These are phyloP conservation scores for Enchytraeus crypticus DNA, from an alignment of 2,888 invertebrate species.

Conservation along the genomic window DNA sequence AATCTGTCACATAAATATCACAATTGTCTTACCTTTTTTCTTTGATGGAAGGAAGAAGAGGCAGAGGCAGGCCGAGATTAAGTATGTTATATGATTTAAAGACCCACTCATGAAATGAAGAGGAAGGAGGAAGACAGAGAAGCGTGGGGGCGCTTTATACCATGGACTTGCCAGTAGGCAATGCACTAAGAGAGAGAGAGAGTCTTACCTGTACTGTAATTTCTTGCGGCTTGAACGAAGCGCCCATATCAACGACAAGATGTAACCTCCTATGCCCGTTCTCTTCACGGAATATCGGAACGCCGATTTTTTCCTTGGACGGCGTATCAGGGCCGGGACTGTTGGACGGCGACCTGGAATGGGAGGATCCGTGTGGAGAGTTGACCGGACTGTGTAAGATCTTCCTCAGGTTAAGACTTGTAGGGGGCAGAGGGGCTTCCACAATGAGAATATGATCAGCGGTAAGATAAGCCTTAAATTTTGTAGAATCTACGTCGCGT, in stretches of 20 bases:
- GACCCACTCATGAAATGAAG: too few species aligned
- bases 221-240: constrained; percentile 14
- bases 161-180: too few species aligned
- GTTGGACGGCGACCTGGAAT: constrained; percentile 23
- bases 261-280: constrained; percentile 13
- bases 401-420: constrained; percentile 18
- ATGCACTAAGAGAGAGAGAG: too few species aligned
- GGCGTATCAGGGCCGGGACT: constrained; percentile 21
- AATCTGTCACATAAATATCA: too few species aligned
- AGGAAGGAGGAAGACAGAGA: too few species aligned
- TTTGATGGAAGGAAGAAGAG: too few species aligned
- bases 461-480: constrained; percentile 22
- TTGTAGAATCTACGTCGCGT: constrained; percentile 20
- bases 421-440: constrained; percentile 24
- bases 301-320: constrained; percentile 19
- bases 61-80: too few species aligned
- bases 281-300: constrained; percentile 14
- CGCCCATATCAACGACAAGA: constrained; percentile 13
- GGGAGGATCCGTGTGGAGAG: constrained; percentile 19
- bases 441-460: constrained; percentile 22
- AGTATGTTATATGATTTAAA: too few species aligned
- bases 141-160: too few species aligned
- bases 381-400: constrained; percentile 20
- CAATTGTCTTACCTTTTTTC: too few species aligned
- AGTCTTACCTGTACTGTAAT: constrained; percentile 26